These are phyloP conservation scores for Lordiphosa stackelbergi DNA, from an alignment of 1,140 invertebrate genomes.

Conservation along the genomic window DNA sequence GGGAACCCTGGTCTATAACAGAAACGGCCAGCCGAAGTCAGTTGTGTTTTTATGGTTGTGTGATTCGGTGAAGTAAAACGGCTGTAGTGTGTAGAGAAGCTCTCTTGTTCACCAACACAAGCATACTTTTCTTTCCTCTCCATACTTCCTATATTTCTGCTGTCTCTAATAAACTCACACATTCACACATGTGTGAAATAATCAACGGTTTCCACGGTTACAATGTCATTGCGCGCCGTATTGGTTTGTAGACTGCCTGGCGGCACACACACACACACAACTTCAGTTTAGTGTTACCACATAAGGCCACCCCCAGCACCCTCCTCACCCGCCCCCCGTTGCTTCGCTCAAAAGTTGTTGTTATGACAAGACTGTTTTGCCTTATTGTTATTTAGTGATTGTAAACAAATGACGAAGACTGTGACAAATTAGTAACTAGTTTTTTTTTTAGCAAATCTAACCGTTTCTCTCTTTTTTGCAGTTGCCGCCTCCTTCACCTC, in stretches of 20 bases:
- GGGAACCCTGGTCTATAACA: too few relatives aligned
- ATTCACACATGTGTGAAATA: conserved; percentile 14
- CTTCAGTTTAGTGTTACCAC: conserved; percentile 62
- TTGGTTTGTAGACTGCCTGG: conserved; percentile 60
- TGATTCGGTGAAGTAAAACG: too few relatives aligned
- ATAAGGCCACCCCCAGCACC: conserved; percentile 33
- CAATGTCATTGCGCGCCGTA: conserved; percentile 50
- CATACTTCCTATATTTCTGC: too few relatives aligned
- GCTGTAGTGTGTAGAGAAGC: too few relatives aligned
- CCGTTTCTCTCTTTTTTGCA: conserved; percentile 17
- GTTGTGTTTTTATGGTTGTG: too few relatives aligned
- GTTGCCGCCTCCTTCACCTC: conserved; percentile 24
- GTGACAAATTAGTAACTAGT: conserved; percentile 1
- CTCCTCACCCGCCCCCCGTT: conserved; percentile 8
- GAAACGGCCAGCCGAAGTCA: too few relatives aligned
- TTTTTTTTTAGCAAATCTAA: background rate
- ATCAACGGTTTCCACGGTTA: conserved; percentile 57
- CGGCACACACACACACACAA: conserved; percentile 37
- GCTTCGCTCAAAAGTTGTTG: conserved; percentile 25
- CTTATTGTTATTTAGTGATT: conserved; percentile 41
- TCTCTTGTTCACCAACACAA: too few relatives aligned
- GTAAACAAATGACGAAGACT: conserved; percentile 49
- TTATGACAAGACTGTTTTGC: conserved; percentile 34
- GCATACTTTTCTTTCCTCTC: too few relatives aligned
- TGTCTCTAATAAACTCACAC: background rate